phyloP scores from a whole-genome alignment of 2,888 invertebrate genomes.

The Mythimna albipuncta region DNA sequence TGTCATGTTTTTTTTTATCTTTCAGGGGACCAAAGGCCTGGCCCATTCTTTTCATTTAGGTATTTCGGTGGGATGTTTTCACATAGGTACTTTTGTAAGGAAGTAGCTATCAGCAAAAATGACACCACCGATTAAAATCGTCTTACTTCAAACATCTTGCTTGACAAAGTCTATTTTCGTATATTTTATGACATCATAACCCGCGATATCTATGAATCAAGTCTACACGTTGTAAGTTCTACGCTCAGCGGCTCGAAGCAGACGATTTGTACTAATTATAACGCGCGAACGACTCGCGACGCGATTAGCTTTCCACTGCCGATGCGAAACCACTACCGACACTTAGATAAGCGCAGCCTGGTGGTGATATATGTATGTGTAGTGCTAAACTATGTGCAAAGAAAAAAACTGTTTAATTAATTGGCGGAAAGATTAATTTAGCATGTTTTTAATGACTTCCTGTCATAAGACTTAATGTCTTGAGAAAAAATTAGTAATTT shows the following conservation, averaged over 20 bases:
- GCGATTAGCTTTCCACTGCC: slow-evolving; percentile 85
- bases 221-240: slow-evolving; percentile 76
- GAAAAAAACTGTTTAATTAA: slow-evolving; percentile 15
- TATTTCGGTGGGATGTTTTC: not conserved
- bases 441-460: not conserved
- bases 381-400: not conserved
- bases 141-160: not conserved
- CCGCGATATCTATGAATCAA: slow-evolving; percentile 19
- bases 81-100: not conserved
- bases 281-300: slow-evolving; percentile 87
- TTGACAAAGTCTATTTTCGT: slow-evolving; percentile 4
- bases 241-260: slow-evolving; percentile 71
- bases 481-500: no score
- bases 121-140: not conserved
- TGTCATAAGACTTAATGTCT: no score
- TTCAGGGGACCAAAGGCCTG: not conserved
- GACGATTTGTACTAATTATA: slow-evolving; percentile 90
- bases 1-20: not conserved
- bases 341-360: slow-evolving; percentile 52
- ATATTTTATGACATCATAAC: slow-evolving; percentile 6
- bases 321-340: slow-evolving; percentile 67
- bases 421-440: not conserved
- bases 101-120: not conserved
- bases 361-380: slow-evolving; percentile 31
- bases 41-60: not conserved